Conservation (phyloP, 1,140 invertebrate species). For the Saccostrea echinata region DNA sequence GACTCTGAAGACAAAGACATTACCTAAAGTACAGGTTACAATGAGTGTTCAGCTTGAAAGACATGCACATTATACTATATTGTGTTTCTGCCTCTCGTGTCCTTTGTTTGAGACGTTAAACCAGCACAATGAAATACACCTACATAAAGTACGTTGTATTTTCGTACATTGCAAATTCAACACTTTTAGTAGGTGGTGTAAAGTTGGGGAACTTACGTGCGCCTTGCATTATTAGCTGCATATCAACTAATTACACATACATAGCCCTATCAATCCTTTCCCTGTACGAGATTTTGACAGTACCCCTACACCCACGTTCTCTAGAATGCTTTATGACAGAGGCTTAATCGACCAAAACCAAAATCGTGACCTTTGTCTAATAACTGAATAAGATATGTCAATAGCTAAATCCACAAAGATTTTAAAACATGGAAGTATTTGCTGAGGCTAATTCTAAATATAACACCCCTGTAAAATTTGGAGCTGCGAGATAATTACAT, state of each 20-base stretch:
- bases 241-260: neutral
- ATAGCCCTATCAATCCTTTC: neutral
- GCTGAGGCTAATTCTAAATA: neutral
- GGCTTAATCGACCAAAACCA: neutral
- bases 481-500: constrained; percentile 10
- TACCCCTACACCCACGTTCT: constrained; percentile 7
- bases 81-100: too few species aligned
- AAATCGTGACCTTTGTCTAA: neutral
- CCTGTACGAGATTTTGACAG: constrained; percentile 6
- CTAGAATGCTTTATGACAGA: neutral
- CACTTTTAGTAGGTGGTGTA: neutral
- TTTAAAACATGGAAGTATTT: neutral
- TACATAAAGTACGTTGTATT: neutral
- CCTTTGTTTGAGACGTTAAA: too few species aligned
- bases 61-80: too few species aligned
- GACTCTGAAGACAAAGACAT: neutral
- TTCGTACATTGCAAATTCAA: neutral
- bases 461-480: neutral
- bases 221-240: neutral
- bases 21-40: too few species aligned
- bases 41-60: too few species aligned
- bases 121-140: too few species aligned
- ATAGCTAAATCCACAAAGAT: neutral
- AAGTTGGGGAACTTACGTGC: neutral
- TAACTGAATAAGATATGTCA: neutral